These are phyloP conservation scores for Mythimna pallens DNA, from an alignment of 2,888 invertebrate species.

Conservation along the genomic window DNA sequence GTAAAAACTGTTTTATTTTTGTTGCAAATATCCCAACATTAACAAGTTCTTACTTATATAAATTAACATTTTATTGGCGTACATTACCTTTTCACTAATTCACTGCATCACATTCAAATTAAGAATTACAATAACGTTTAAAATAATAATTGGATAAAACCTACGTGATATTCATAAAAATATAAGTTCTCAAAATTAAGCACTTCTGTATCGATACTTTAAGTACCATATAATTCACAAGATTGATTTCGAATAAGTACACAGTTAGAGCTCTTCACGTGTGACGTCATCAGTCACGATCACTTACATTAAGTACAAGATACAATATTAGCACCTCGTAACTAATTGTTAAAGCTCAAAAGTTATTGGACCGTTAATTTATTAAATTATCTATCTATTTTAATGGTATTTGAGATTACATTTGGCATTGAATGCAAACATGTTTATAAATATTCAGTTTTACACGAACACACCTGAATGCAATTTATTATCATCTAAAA, in stretches of 20 bases:
- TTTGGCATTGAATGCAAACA: constrained; percentile 65
- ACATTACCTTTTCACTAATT: constrained; percentile 71
- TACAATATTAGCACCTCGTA: constrained; percentile 74
- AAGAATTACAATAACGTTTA: constrained; percentile 64
- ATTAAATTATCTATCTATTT: constrained; percentile 48
- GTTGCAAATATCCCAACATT: constrained; percentile 70
- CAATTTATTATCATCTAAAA: constrained; percentile 59
- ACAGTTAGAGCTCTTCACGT: constrained; percentile 46
- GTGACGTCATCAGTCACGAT: constrained; percentile 53
- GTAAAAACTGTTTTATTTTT: constrained; percentile 78
- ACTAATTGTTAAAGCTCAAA: constrained; percentile 67
- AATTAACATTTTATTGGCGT: constrained; percentile 71
- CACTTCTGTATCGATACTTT: constrained; percentile 62
- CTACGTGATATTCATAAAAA: constrained; percentile 63
- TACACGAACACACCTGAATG: constrained; percentile 52
- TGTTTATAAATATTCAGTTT: constrained; percentile 56
- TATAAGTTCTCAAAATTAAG: constrained; percentile 67
- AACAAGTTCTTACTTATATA: constrained; percentile 77
- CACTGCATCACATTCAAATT: constrained; percentile 76
- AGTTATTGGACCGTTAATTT: constrained; percentile 68
- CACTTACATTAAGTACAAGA: constrained; percentile 76
- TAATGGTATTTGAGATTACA: constrained; percentile 65
- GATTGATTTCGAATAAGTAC: constrained; percentile 69
- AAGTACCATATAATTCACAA: constrained; percentile 64
- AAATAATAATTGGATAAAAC: constrained; percentile 71